Evolutionary conservation across 2,888 invertebrate species (phyloP).

Genomic region (Habroteleia sp.): DNA sequence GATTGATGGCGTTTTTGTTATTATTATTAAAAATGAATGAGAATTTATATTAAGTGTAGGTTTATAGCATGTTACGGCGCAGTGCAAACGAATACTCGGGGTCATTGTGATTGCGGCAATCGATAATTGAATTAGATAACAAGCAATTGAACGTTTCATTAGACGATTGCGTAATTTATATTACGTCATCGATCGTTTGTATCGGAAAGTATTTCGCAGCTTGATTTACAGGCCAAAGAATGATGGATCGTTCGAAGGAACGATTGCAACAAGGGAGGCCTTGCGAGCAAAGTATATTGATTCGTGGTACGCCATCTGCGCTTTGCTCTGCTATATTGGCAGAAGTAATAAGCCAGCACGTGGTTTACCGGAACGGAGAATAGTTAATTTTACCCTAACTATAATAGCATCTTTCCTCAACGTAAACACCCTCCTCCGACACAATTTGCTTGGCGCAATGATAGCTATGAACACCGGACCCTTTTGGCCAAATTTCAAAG

Average conservation of each 20-base stretch:
- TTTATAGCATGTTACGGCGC: too few relatives aligned
- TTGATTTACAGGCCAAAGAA: constrained; percentile 29
- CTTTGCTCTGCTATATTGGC: constrained; percentile 68
- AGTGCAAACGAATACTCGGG: too few relatives aligned
- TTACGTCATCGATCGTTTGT: neutral
- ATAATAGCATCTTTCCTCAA: neutral
- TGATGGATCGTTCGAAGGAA: constrained; percentile 44
- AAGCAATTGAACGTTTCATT: constrained; percentile 16
- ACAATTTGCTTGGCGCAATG: neutral
- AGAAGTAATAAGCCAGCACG: constrained; percentile 78
- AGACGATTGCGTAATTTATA: constrained; percentile 25
- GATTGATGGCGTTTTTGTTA: neutral
- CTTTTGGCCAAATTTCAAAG: constrained; percentile 1
- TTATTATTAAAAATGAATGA: too few relatives aligned
- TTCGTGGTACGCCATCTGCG: constrained; percentile 78
- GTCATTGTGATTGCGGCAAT: too few relatives aligned
- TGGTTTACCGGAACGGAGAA: constrained; percentile 73
- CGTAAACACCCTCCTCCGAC: neutral
- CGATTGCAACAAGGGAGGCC: constrained; percentile 59
- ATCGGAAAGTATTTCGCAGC: neutral
- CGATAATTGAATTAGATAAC: neutral
- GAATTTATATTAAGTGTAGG: too few relatives aligned
- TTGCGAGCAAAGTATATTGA: constrained; percentile 76
- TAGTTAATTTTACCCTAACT: constrained; percentile 72
- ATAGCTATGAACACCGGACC: constrained; percentile 6